A percentile compares a stretch with the other conserved stretches of the same genome.
Evolutionary conservation across 2,113 vertebrate species (phyloP).

Genomic region (Callipepla squamata): DNA sequence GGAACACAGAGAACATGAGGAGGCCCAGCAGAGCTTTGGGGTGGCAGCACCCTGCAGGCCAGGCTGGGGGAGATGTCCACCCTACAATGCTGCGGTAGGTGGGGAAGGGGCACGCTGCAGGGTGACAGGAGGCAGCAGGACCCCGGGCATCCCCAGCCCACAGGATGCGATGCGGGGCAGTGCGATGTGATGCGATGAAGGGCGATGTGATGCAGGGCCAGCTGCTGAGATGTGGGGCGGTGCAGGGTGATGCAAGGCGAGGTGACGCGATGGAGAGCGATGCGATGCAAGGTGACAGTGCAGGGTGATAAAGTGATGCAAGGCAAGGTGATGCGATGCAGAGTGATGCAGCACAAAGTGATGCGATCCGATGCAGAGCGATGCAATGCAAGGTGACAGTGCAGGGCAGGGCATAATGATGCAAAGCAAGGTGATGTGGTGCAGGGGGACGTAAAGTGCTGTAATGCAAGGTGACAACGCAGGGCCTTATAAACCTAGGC

Average conservation of each 20-base stretch:
- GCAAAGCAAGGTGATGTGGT: neutral
- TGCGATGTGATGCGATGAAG: neutral
- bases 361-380: fast-evolving
- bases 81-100: neutral
- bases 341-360: fast-evolving
- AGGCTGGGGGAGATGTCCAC: neutral
- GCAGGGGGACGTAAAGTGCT: neutral
- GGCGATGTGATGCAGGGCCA: no score
- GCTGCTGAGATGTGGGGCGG: neutral
- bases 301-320: fast-evolving
- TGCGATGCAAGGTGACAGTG: neutral
- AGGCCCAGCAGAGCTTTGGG: fast-evolving
- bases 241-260: neutral
- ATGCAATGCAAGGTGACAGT: no score
- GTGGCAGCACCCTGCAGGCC: fast-evolving
- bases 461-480: neutral
- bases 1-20: neutral
- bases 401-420: neutral
- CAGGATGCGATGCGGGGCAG: fast-evolving
- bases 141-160: fast-evolving
- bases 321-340: neutral
- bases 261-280: fast-evolving
- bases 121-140: neutral
- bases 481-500: no score
- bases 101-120: neutral